Conservation (phyloP, 2,113 vertebrate species). For the Sinocyclocheilus grahami region DNA sequence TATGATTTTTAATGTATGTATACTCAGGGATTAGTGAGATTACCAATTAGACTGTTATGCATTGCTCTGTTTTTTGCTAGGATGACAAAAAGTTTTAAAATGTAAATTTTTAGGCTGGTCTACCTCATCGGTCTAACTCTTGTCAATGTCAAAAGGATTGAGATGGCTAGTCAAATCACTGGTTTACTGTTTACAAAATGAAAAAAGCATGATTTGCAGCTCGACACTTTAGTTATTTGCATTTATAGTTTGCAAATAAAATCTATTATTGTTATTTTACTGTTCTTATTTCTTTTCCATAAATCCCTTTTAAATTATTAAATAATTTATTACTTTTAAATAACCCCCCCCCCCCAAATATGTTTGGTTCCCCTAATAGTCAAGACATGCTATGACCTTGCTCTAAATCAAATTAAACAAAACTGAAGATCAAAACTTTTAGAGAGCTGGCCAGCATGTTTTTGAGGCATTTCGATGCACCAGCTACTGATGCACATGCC, state of each 20-base stretch:
- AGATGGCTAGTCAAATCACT: not conserved
- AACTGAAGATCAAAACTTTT: not conserved
- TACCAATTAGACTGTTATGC: not conserved
- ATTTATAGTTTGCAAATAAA: no score
- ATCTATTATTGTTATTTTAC: no score
- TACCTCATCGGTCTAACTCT: not conserved
- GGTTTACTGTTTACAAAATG: not conserved
- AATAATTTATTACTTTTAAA: not conserved
- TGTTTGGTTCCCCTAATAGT: not conserved
- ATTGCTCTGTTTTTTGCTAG: not conserved
- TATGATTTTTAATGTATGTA: not conserved
- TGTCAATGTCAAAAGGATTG: not conserved
- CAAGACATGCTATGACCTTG: no score
- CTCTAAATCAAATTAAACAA: not conserved
- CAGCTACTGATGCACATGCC: not conserved
- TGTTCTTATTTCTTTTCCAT: no score
- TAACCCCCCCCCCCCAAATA: not conserved
- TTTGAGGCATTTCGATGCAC: not conserved
- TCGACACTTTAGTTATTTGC: not conserved
- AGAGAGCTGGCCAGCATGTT: not conserved
- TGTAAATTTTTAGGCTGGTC: not conserved
- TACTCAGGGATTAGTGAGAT: not conserved
- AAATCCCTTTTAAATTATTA: no score
- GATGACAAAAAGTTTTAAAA: not conserved
- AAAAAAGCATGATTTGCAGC: not conserved